These are phyloP conservation scores for Anguilla anguilla DNA, from an alignment of 2,797 vertebrate genomes.

Conservation along the genomic window DNA sequence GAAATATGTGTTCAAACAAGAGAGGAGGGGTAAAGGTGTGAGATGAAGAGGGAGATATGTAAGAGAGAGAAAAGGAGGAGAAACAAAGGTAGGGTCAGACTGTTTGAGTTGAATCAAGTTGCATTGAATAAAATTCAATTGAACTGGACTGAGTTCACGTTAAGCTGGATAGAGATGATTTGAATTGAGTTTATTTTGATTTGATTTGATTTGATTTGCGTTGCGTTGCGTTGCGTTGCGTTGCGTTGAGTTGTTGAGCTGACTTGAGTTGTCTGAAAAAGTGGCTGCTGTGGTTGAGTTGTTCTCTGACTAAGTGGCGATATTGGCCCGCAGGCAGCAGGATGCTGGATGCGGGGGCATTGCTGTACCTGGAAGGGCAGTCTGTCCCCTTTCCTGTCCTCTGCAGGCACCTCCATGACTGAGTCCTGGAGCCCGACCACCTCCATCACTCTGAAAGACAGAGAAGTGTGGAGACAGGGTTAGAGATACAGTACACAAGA, in stretches of 20 bases:
- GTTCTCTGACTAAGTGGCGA: background rate
- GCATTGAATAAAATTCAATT: no score
- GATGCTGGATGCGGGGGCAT: background rate
- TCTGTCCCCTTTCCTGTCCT: conserved; percentile 62
- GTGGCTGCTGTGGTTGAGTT: background rate
- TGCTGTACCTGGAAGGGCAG: conserved; percentile 68
- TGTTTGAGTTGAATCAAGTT: no score
- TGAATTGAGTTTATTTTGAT: no score
- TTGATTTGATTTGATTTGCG: no score
- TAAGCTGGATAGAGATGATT: no score
- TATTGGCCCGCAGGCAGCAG: background rate
- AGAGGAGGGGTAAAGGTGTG: background rate
- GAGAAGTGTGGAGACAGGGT: no score
- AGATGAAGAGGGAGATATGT: no score
- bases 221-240: no score
- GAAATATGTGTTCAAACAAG: background rate
- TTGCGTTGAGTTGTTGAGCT: no score
- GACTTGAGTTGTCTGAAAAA: no score
- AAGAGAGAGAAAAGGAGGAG: background rate
- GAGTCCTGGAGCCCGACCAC: conserved; percentile 53
- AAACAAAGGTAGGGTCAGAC: background rate
- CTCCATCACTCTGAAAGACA: conserved; percentile 59
- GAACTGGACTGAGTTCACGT: no score
- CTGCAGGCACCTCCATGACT: conserved; percentile 54
- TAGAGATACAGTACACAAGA: conserved; percentile 1